Percentiles rank a stretch among this genome's conserved stretches.
Conservation (phyloP, 2,113 vertebrate species). For the Poecilia latipinna region DNA sequence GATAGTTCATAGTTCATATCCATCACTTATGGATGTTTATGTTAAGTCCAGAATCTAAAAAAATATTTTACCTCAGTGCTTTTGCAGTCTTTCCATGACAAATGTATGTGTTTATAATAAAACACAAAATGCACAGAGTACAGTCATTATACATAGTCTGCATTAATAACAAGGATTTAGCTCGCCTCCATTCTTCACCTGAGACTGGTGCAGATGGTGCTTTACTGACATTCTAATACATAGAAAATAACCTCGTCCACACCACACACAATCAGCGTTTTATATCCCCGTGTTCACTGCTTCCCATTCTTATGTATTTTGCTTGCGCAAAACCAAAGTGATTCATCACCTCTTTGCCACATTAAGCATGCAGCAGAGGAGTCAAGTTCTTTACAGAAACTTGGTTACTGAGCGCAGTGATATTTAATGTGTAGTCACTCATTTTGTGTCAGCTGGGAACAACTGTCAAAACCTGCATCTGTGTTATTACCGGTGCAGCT, state of each 20-base stretch:
- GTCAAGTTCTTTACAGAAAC: slow-evolving; percentile 29
- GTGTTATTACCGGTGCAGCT: slow-evolving; percentile 22
- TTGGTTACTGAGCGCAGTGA: slow-evolving; percentile 48
- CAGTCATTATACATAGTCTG: neutral
- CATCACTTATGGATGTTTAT: neutral
- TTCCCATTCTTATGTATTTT: slow-evolving; percentile 39
- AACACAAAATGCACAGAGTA: neutral
- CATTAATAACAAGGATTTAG: slow-evolving; percentile 24
- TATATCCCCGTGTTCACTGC: slow-evolving; percentile 36
- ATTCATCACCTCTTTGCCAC: slow-evolving; percentile 50
- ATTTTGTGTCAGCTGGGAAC: slow-evolving; percentile 33
- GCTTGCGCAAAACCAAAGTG: slow-evolving; percentile 38
- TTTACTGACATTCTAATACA: slow-evolving; percentile 59
- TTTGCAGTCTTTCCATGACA: neutral
- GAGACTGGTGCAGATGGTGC: slow-evolving; percentile 33
- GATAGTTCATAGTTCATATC: too few species aligned
- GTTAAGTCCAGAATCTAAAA: neutral
- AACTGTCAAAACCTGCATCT: slow-evolving; percentile 5
- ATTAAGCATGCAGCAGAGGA: slow-evolving; percentile 15
- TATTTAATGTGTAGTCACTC: slow-evolving; percentile 33
- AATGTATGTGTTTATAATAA: slow-evolving; percentile 11
- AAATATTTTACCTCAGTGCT: neutral
- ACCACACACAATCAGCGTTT: slow-evolving; percentile 63
- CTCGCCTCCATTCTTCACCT: slow-evolving; percentile 12
- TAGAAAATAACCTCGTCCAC: slow-evolving; percentile 48